Percentiles rank a stretch among this genome's conserved stretches.
These are phyloP conservation scores for Crotalus helleri DNA, from an alignment of 2,113 vertebrate genomes.

Conservation along the genomic window DNA sequence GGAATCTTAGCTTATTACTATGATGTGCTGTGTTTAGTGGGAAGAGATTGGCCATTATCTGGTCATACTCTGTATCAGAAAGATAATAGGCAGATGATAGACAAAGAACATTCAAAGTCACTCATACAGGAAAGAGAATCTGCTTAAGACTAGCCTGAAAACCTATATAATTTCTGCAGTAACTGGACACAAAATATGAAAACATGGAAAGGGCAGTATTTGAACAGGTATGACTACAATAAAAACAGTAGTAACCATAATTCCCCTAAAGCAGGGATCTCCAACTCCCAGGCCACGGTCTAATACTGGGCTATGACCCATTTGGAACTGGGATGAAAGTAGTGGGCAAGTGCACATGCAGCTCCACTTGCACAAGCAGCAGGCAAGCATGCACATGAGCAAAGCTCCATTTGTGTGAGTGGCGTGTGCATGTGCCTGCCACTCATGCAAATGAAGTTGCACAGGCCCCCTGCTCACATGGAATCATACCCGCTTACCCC, in stretches of 20 bases:
- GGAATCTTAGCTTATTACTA: neutral
- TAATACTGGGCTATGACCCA: neutral
- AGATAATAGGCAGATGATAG: neutral
- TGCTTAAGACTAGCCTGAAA: neutral
- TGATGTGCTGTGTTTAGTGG: neutral
- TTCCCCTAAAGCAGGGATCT: neutral
- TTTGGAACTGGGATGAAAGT: neutral
- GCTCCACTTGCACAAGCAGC: neutral
- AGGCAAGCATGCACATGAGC: neutral
- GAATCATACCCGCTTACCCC: neutral
- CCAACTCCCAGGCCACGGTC: neutral
- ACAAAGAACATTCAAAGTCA: neutral
- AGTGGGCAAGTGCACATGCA: neutral
- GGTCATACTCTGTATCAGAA: neutral
- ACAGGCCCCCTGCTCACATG: neutral
- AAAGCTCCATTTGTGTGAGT: neutral
- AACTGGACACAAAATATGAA: neutral
- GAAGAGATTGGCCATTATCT: neutral
- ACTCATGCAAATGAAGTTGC: neutral
- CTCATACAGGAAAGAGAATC: neutral
- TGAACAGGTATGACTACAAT: neutral
- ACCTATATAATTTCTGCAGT: neutral
- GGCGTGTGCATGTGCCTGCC: rapidly evolving
- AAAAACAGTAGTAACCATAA: neutral
- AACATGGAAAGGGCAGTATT: neutral